Conservation (phyloP, 2,113 vertebrate species). For the Corythaixoides concolor region DNA sequence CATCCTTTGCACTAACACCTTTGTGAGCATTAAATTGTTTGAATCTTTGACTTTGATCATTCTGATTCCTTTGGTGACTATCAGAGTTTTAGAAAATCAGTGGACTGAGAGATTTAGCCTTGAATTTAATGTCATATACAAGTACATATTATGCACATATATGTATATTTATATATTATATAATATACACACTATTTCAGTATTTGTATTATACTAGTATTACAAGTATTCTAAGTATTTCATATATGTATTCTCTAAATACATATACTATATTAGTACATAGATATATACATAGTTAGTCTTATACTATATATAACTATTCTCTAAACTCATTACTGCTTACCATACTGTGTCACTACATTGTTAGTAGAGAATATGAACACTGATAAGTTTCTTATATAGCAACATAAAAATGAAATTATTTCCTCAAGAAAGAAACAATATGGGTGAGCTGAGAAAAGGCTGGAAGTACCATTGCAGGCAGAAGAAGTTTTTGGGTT, state of each 20-base stretch:
- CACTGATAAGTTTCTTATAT: neutral
- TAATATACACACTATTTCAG: neutral
- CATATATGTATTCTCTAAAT: neutral
- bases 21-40: neutral
- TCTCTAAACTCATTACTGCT: neutral
- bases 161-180: neutral
- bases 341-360: neutral
- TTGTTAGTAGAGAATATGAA: neutral
- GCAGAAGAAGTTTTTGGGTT: accelerated
- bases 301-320: neutral
- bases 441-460: neutral
- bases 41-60: neutral
- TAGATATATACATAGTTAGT: neutral
- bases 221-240: neutral
- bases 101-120: neutral
- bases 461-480: neutral
- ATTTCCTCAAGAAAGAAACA: neutral
- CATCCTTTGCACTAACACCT: neutral
- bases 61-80: neutral
- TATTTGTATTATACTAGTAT: neutral
- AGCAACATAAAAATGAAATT: neutral
- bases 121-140: neutral
- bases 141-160: neutral
- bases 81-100: neutral
- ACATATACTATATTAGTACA: neutral